A percentile compares a stretch with the other conserved stretches of the same genome.
Evolutionary conservation across 1,140 invertebrate genomes (phyloP).

Genomic region (Atta cephalotes): DNA sequence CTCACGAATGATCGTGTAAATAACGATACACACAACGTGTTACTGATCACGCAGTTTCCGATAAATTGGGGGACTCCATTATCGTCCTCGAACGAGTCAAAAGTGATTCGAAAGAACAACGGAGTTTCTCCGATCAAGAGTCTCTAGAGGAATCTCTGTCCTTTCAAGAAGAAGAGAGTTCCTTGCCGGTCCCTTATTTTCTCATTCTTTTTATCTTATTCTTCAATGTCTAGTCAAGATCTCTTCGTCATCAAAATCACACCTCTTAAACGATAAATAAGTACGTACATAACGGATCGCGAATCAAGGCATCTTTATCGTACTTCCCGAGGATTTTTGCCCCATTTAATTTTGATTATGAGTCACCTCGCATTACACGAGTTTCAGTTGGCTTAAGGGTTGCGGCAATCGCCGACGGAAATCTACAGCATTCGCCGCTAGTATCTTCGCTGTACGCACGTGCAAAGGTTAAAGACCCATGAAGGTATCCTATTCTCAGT

Average conservation of each 20-base stretch:
- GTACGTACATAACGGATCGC: conserved; percentile 52
- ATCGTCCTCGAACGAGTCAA: conserved; percentile 59
- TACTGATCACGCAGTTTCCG: conserved; percentile 56
- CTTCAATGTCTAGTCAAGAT: conserved; percentile 12
- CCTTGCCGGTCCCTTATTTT: conserved; percentile 33
- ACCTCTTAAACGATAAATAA: conserved; percentile 63
- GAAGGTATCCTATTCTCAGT: conserved; percentile 39
- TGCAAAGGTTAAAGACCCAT: conserved; percentile 58
- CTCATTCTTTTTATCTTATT: conserved; percentile 50
- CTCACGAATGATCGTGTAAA: conserved; percentile 31
- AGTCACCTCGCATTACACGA: conserved; percentile 71
- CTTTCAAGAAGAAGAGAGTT: conserved; percentile 59
- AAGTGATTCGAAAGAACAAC: conserved; percentile 67
- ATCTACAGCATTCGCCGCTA: conserved; percentile 61
- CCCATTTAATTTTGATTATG: conserved; percentile 75
- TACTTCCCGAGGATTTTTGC: conserved; percentile 72
- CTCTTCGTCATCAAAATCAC: conserved; percentile 62
- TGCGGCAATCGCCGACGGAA: conserved; percentile 61
- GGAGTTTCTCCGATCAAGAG: conserved; percentile 59
- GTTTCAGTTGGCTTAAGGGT: conserved; percentile 68
- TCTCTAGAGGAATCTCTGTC: conserved; percentile 58
- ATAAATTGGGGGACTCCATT: conserved; percentile 67
- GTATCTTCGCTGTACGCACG: conserved; percentile 34
- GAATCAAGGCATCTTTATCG: conserved; percentile 71
- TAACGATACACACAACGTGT: conserved; percentile 58